These are phyloP conservation scores for Agonopterix heracliana DNA, from an alignment of 2,888 invertebrate genomes.

Conservation along the genomic window DNA sequence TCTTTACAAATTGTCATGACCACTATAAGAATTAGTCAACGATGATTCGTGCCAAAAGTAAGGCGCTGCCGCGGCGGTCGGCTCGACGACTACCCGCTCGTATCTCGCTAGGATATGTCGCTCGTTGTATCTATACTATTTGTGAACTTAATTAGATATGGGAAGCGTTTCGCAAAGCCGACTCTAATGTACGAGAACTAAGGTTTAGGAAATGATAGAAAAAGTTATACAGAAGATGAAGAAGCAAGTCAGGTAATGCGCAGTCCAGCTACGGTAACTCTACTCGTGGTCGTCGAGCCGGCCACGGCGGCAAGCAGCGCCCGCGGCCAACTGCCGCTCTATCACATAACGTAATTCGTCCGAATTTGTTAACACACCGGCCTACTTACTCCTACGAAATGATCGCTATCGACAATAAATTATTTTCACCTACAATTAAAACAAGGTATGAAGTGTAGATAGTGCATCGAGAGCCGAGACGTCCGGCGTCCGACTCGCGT, in stretches of 20 bases:
- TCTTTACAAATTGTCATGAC: slow-evolving; percentile 72
- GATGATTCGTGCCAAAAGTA: slow-evolving; percentile 52
- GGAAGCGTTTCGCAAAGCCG: slow-evolving; percentile 7
- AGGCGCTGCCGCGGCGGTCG: slow-evolving; percentile 42
- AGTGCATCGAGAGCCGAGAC: slow-evolving; percentile 49
- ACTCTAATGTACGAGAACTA: slow-evolving; percentile 2
- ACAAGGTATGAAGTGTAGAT: slow-evolving; percentile 65
- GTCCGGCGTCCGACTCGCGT: slow-evolving; percentile 20
- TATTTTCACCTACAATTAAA: slow-evolving; percentile 71
- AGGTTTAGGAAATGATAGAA: slow-evolving; percentile 31
- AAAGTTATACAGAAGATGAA: slow-evolving; percentile 25
- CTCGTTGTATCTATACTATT: slow-evolving; percentile 32
- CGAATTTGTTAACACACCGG: slow-evolving; percentile 71
- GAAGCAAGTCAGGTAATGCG: slow-evolving; percentile 46
- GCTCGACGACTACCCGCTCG: slow-evolving; percentile 29
- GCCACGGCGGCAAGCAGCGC: slow-evolving; percentile 41
- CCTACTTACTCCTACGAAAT: slow-evolving; percentile 74
- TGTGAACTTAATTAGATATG: slow-evolving; percentile 2
- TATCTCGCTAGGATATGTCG: slow-evolving; percentile 60
- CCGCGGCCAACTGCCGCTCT: slow-evolving; percentile 44
- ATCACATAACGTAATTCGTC: slow-evolving; percentile 71
- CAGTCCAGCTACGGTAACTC: slow-evolving; percentile 18
- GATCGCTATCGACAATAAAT: slow-evolving; percentile 74
- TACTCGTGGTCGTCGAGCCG: slow-evolving; percentile 37
- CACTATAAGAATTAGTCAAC: slow-evolving; percentile 73